Evolutionary conservation across 2,888 invertebrate genomes (phyloP), one percentile per base, ranked within the genome.

Genomic region (Tinea trinotella): DNA sequence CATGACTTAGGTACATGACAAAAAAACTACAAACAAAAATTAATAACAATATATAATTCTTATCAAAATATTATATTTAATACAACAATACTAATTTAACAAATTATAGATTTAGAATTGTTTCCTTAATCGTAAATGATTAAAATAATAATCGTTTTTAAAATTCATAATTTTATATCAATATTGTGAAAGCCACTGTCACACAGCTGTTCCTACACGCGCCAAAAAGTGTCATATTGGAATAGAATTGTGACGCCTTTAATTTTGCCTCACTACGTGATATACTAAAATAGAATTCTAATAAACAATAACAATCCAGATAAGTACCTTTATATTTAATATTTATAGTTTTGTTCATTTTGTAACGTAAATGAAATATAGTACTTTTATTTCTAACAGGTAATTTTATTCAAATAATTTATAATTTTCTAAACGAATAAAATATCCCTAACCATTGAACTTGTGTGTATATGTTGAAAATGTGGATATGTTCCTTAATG

Each of bases 241-340:
- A 70, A 71, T 72, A 73, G 64, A 61, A 66, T 67, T 71, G 70
- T 70, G 71, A 71, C 71, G 71, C 66, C 62, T 65, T 68, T 64
- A 66, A 71, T 73, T 76, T 76, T 69, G 69, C 71, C 65, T 68
- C 72, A 68, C 67, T 64, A 58, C 64, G 55, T n/a, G 56, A 58
- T 52, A 52, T 59, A 63, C 61, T 60, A 64, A 70, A 71, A 73
- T 72, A 72, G 67, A 59, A 57, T 55, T 50, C 55, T 52, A 49
- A 54, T 54, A 56, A 54, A 60, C 59, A 61, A 61, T 61, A 57
- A 56, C n/a, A n/a, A n/a, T n/a, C n/a, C n/a, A n/a, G n/a, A n/a
- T n/a, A n/a, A n/a, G n/a, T n/a, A n/a, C n/a, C n/a, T n/a, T n/a
- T n/a, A n/a, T n/a, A n/a, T n/a, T n/a, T n/a, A n/a, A n/a, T n/a